Conservation (phyloP, 2,797 vertebrate genomes). For the Lophius americanus region DNA sequence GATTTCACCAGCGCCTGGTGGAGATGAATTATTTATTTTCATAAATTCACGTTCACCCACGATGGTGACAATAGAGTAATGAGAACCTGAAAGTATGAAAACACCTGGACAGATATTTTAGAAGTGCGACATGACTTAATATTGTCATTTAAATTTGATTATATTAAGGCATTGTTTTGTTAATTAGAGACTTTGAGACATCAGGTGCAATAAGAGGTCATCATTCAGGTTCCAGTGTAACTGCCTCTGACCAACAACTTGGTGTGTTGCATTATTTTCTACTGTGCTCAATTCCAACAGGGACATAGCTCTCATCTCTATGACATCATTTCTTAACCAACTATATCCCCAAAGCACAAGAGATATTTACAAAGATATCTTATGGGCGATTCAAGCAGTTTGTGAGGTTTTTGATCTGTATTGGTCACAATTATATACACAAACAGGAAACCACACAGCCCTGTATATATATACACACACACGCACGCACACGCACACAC, state of each 20-base stretch:
- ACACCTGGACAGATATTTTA: background rate
- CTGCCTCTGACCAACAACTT: conserved; percentile 51
- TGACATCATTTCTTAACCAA: background rate
- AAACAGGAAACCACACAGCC: conserved; percentile 43
- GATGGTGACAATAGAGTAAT: no score
- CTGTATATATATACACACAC: conserved; percentile 25
- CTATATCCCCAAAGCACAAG: conserved; percentile 18
- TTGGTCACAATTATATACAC: conserved; percentile 42
- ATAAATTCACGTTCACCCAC: no score
- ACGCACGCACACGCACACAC: conserved; percentile 19
- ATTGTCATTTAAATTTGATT: conserved; percentile 33
- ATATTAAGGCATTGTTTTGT: conserved; percentile 47
- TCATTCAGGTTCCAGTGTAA: conserved; percentile 53
- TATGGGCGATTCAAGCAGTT: conserved; percentile 46
- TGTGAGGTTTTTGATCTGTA: conserved; percentile 37
- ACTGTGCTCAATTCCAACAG: conserved; percentile 18
- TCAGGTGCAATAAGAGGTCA: conserved; percentile 29
- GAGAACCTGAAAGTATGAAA: no score
- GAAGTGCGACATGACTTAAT: conserved; percentile 11
- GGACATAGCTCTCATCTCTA: conserved; percentile 4
- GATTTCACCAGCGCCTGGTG: no score
- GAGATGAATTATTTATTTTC: no score
- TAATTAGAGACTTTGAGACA: conserved; percentile 25
- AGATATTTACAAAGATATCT: conserved; percentile 58
- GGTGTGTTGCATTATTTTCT: conserved; percentile 10